Conservation (phyloP, 2,113 vertebrate species). For the cat (Felis catus) region F.catus_Fca126_mat1.0 CM031412.1:150652501-150653000, state of each 20-base stretch:
- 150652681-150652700: neutral
- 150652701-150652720: neutral
- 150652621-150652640: constrained; percentile 3
- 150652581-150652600: neutral
- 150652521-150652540: constrained; percentile 10
- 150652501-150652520: neutral
- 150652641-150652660: neutral
- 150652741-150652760: neutral
- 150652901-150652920: too few species aligned
- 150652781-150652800: too few species aligned
- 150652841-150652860: too few species aligned
- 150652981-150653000: too few species aligned
- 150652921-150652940: too few species aligned
- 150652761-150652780: neutral
- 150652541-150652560: neutral
- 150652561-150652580: neutral
- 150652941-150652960: too few species aligned
- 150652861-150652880: too few species aligned
- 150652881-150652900: too few species aligned
- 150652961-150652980: too few species aligned
- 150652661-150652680: neutral
- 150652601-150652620: neutral
- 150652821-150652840: too few species aligned
- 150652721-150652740: constrained; percentile 35
- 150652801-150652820: too few species aligned